phyloP scores from a whole-genome alignment of 2,797 vertebrate genomes.

The Microtus californicus region DNA sequence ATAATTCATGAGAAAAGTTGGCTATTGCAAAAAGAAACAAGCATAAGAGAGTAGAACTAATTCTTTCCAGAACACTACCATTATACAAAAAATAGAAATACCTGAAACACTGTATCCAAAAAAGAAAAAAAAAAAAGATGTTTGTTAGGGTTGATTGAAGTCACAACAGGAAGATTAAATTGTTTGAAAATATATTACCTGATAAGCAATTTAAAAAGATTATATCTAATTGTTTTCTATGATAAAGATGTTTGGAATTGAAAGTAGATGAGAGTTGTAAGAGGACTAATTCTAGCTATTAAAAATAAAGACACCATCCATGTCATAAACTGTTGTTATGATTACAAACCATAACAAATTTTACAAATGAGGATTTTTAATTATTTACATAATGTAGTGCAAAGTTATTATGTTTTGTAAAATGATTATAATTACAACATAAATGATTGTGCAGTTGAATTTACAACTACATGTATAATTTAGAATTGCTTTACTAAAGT shows the following conservation, averaged over 20 bases:
- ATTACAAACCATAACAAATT: slow-evolving; percentile 73
- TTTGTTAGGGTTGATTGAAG: neutral
- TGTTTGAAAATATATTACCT: slow-evolving; percentile 35
- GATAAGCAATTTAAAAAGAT: slow-evolving; percentile 43
- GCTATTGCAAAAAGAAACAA: neutral
- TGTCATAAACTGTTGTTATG: slow-evolving; percentile 66
- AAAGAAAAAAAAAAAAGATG: neutral
- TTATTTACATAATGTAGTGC: slow-evolving; percentile 78
- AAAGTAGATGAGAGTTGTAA: slow-evolving; percentile 48
- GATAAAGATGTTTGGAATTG: slow-evolving; percentile 44
- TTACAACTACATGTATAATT: slow-evolving; percentile 82
- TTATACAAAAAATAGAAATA: slow-evolving; percentile 11
- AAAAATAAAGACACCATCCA: slow-evolving; percentile 68
- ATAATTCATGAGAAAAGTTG: neutral
- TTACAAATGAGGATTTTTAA: slow-evolving; percentile 79
- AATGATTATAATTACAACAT: slow-evolving; percentile 82
- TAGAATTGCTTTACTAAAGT: slow-evolving; percentile 73
- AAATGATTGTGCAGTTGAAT: slow-evolving; percentile 77
- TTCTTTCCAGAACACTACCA: neutral
- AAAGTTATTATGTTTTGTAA: slow-evolving; percentile 75
- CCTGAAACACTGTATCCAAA: neutral
- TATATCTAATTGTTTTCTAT: slow-evolving; percentile 36
- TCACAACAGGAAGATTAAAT: slow-evolving; percentile 12
- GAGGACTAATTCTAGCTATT: slow-evolving; percentile 65
- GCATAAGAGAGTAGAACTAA: neutral